These are phyloP conservation scores for Nemotelus pantherinus DNA, from an alignment of 2,888 invertebrate species.

Conservation along the genomic window DNA sequence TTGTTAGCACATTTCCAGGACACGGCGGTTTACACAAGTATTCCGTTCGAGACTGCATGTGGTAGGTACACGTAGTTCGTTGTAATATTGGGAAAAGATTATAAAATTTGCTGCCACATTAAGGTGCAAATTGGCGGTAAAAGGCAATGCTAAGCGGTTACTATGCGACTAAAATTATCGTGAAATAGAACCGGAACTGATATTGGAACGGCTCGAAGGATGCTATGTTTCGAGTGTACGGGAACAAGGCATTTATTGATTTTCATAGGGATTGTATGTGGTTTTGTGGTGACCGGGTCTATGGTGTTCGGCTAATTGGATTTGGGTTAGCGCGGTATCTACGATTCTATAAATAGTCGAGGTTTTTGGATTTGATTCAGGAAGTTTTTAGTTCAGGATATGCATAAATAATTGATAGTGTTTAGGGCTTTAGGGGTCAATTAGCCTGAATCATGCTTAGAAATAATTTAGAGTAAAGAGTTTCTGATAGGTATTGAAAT, in stretches of 20 bases:
- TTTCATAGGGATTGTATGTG: slow-evolving; percentile 43
- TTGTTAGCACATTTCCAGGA: slow-evolving; percentile 22
- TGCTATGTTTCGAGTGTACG: slow-evolving; percentile 16
- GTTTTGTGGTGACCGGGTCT: slow-evolving; percentile 40
- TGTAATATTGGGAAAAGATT: slow-evolving; percentile 47
- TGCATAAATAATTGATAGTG: too few relatives aligned
- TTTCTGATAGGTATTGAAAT: too few relatives aligned
- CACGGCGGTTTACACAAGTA: slow-evolving; percentile 20
- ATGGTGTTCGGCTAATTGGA: slow-evolving; percentile 45
- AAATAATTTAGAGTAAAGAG: too few relatives aligned
- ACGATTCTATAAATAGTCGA: not conserved
- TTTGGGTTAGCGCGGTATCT: slow-evolving; percentile 28
- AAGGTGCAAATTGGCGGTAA: slow-evolving; percentile 51
- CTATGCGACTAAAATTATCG: slow-evolving; percentile 34
- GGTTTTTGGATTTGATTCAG: slow-evolving; percentile 2
- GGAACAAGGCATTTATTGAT: slow-evolving; percentile 48
- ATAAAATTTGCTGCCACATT: slow-evolving; percentile 51
- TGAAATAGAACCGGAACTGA: slow-evolving; percentile 23
- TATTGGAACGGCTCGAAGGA: slow-evolving; percentile 29
- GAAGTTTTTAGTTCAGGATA: not conserved
- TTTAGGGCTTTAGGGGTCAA: too few relatives aligned
- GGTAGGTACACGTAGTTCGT: slow-evolving; percentile 3
- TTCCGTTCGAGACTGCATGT: slow-evolving; percentile 12
- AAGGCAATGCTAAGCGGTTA: slow-evolving; percentile 36
- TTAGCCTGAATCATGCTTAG: too few relatives aligned